Conservation (phyloP, 2,113 vertebrate genomes). For the Lonchura striata region DNA sequence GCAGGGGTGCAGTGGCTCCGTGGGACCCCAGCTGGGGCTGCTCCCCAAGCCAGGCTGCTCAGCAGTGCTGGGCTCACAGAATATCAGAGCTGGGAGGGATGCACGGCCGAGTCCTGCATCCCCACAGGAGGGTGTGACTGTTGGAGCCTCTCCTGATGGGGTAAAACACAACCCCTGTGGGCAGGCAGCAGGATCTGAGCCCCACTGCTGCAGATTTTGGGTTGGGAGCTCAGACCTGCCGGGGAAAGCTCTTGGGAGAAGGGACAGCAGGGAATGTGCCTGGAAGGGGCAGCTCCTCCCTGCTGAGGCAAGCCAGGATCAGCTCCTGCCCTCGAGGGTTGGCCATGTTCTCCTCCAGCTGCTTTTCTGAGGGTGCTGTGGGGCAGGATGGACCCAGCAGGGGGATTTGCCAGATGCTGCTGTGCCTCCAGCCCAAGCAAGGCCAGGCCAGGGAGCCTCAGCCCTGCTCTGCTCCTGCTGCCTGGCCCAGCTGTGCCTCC, state of each 20-base stretch:
- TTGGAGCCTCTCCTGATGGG: background rate
- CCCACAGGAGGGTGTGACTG: background rate
- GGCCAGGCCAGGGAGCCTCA: background rate
- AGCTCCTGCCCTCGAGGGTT: background rate
- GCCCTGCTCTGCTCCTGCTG: background rate
- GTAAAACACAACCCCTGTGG: background rate
- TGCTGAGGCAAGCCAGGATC: background rate
- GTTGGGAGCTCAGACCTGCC: background rate
- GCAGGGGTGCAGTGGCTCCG: background rate
- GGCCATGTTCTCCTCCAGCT: background rate
- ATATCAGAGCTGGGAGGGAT: accelerated
- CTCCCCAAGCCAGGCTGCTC: background rate
- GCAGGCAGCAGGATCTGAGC: background rate
- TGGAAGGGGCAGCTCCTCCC: background rate
- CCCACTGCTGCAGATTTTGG: background rate
- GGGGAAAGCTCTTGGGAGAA: background rate
- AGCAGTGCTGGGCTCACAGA: background rate
- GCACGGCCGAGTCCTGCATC: background rate
- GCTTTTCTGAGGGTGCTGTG: background rate
- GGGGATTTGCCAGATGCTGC: background rate
- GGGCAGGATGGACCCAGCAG: background rate
- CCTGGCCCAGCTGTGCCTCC: background rate
- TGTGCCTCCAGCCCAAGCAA: background rate
- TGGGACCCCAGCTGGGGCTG: background rate
- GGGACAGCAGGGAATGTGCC: background rate